phyloP scores from a whole-genome alignment of 2,113 vertebrate species.

The Crotalus horridus region DNA sequence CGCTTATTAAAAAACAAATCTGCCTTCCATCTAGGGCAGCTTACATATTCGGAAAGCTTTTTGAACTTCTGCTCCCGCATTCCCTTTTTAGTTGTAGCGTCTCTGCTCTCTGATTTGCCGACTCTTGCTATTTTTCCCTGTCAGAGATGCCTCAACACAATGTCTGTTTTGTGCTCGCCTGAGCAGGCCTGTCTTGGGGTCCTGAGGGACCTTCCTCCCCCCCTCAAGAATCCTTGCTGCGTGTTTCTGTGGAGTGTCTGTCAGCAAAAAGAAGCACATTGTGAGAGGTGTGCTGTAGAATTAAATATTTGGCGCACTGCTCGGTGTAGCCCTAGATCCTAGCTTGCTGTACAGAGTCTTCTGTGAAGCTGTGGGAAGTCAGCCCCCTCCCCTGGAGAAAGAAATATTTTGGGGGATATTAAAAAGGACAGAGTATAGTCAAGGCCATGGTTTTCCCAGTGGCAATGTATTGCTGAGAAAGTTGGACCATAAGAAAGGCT shows the following conservation, averaged over 20 bases:
- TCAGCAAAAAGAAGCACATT: constrained; percentile 15
- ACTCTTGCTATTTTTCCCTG: not conserved
- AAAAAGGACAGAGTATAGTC: no score
- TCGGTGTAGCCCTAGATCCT: constrained; percentile 37
- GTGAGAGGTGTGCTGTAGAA: not conserved
- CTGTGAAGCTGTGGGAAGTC: not conserved
- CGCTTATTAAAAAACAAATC: not conserved
- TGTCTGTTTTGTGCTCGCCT: constrained; percentile 11
- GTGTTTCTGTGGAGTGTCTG: not conserved
- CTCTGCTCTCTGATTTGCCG: not conserved
- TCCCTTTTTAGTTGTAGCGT: not conserved
- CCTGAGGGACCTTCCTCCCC: not conserved
- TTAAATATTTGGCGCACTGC: not conserved
- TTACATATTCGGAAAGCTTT: not conserved
- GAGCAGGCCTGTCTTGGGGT: not conserved
- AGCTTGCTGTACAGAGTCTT: not conserved
- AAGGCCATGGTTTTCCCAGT: no score
- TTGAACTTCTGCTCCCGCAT: fast-evolving
- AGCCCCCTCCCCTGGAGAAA: no score
- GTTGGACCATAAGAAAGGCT: no score
- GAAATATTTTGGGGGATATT: no score
- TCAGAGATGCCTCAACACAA: not conserved
- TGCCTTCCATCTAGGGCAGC: not conserved
- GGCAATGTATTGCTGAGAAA: no score
- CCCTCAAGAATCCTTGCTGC: not conserved